phyloP scores from a whole-genome alignment of 2,888 invertebrate genomes.

The Tyria jacobaeae region DNA sequence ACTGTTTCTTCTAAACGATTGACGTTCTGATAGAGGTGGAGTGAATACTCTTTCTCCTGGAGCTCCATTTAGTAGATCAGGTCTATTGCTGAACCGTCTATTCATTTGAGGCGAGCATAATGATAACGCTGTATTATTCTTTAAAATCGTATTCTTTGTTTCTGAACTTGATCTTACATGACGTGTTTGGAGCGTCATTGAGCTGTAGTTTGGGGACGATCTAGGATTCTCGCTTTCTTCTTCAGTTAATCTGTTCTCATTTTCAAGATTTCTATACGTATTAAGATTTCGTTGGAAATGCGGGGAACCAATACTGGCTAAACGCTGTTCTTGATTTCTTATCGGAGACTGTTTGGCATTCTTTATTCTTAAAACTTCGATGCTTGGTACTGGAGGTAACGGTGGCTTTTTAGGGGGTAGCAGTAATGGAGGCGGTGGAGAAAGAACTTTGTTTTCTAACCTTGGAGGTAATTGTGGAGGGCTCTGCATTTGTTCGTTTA shows the following conservation, averaged over 20 bases:
- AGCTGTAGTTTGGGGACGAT: constrained; percentile 72
- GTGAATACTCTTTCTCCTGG: constrained; percentile 76
- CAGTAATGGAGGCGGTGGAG: constrained; percentile 84
- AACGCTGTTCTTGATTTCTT: constrained; percentile 80
- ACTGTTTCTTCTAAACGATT: constrained; percentile 65
- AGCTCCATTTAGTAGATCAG: constrained; percentile 78
- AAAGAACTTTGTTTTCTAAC: constrained; percentile 70
- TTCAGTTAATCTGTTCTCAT: constrained; percentile 73
- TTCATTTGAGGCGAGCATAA: constrained; percentile 87
- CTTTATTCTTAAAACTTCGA: constrained; percentile 87
- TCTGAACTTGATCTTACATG: constrained; percentile 82
- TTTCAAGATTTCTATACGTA: constrained; percentile 87
- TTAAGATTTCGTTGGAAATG: constrained; percentile 87
- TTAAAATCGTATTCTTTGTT: constrained; percentile 80
- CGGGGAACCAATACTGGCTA: constrained; percentile 88
- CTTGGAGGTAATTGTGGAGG: constrained; percentile 86
- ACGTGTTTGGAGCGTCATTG: constrained; percentile 77
- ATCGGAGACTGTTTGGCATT: constrained; percentile 79
- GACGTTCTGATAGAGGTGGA: constrained; percentile 72
- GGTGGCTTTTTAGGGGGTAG: constrained; percentile 91
- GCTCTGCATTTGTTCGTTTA: constrained; percentile 72
- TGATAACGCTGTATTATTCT: constrained; percentile 78
- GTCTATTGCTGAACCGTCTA: constrained; percentile 79
- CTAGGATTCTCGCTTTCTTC: constrained; percentile 68
- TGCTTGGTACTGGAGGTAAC: constrained; percentile 89